Evolutionary conservation across 1,140 invertebrate genomes (phyloP).

Genomic region (Dendrolimus kikuchii): DNA sequence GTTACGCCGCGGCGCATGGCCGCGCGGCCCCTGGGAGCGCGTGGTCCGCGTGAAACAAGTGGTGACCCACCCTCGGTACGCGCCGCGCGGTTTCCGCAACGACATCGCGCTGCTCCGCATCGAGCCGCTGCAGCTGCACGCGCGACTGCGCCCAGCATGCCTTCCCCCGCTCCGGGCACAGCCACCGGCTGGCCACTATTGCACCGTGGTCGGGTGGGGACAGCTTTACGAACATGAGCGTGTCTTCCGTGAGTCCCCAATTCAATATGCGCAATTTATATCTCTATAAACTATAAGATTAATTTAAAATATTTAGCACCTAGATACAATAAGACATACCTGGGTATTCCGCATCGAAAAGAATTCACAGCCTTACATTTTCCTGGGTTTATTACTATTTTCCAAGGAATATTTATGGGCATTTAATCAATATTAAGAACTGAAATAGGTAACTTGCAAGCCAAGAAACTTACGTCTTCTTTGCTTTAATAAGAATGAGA

Average conservation of each 20-base stretch:
- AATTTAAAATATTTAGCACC: no score
- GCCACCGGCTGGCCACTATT: slow-evolving; percentile 76
- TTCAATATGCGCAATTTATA: no score
- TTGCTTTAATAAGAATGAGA: no score
- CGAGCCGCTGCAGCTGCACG: slow-evolving; percentile 71
- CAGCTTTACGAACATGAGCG: slow-evolving; percentile 85
- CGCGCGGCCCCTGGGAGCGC: slow-evolving; percentile 84
- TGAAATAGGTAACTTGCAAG: no score
- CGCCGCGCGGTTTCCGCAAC: slow-evolving; percentile 84
- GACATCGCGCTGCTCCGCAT: slow-evolving; percentile 85
- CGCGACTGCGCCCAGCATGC: slow-evolving; percentile 74
- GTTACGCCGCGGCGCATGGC: slow-evolving; percentile 78
- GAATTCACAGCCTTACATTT: no score
- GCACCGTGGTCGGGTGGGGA: slow-evolving; percentile 88
- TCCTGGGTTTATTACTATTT: no score
- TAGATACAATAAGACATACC: no score
- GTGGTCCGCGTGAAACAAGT: slow-evolving; percentile 75
- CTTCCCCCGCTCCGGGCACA: slow-evolving; percentile 71
- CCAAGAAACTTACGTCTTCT: no score
- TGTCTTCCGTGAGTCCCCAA: slow-evolving; percentile 81
- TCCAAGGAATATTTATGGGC: no score
- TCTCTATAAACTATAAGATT: no score
- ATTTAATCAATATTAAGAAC: no score
- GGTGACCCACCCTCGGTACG: slow-evolving; percentile 83
- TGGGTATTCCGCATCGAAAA: no score